phyloP scores from a whole-genome alignment of 2,113 vertebrate genomes.

The Camelus bactrianus region DNA sequence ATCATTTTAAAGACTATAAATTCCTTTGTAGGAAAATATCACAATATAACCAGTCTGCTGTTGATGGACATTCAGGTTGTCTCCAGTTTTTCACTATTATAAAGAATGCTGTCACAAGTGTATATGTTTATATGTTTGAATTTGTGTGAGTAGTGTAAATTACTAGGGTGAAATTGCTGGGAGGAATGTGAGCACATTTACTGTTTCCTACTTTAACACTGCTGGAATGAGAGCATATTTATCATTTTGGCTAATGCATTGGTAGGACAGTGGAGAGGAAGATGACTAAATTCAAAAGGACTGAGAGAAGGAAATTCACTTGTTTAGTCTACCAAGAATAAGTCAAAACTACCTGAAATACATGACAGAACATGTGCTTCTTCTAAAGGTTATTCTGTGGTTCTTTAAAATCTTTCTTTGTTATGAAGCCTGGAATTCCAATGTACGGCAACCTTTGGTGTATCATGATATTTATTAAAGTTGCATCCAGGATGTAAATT shows the following conservation, averaged over 20 bases:
- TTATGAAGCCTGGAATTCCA: not conserved
- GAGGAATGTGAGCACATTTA: slow-evolving; percentile 9
- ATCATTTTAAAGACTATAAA: slow-evolving; percentile 38
- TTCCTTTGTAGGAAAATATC: not conserved
- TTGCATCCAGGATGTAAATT: not conserved
- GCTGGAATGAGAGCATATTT: not conserved
- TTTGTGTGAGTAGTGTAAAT: not conserved
- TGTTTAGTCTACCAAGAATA: not conserved
- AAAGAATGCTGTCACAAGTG: not conserved
- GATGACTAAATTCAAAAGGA: not conserved
- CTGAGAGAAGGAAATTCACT: not conserved
- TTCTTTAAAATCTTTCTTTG: not conserved
- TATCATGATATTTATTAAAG: not conserved
- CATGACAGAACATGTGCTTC: not conserved
- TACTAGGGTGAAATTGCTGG: not conserved
- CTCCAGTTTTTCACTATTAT: not conserved
- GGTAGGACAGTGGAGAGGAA: not conserved
- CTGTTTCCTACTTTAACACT: slow-evolving; percentile 2
- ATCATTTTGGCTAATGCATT: not conserved
- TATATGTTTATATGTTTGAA: not conserved
- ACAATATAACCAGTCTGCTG: not conserved
- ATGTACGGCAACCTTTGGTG: not conserved
- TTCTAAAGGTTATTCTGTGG: not conserved
- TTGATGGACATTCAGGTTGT: not conserved
- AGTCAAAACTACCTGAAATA: not conserved